These are phyloP conservation scores for Drosophila borealis DNA, from an alignment of 2,888 invertebrate species.

Conservation along the genomic window DNA sequence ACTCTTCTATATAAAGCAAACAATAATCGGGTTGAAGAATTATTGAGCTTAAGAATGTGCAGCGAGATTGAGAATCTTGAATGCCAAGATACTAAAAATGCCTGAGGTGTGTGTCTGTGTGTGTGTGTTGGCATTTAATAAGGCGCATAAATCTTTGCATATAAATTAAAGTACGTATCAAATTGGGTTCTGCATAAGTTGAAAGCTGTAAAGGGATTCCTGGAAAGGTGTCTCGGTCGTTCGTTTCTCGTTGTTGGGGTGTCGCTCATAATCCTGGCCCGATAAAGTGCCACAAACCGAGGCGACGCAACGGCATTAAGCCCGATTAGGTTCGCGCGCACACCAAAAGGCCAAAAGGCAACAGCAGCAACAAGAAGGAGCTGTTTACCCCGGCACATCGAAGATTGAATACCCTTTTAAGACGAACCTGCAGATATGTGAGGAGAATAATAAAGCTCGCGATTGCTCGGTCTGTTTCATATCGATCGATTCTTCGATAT, in stretches of 20 bases:
- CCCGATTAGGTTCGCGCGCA: constrained; percentile 65
- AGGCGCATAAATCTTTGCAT: constrained; percentile 50
- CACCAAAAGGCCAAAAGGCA: constrained; percentile 14
- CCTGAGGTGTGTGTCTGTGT: constrained; percentile 5
- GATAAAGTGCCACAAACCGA: constrained; percentile 42
- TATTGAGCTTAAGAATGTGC: constrained; percentile 8
- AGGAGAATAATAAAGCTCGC: too few relatives aligned
- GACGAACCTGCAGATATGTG: background rate
- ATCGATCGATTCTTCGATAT: too few relatives aligned
- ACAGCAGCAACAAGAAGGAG: background rate
- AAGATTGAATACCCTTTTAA: background rate
- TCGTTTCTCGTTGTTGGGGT: constrained; percentile 11
- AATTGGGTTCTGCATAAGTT: constrained; percentile 46
- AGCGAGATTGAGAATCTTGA: constrained; percentile 9
- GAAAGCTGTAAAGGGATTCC: constrained; percentile 45
- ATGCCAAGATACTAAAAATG: constrained; percentile 20
- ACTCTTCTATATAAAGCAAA: too few relatives aligned
- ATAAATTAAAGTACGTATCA: constrained; percentile 38
- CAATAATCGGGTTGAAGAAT: too few relatives aligned
- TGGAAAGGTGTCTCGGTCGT: constrained; percentile 30
- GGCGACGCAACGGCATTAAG: constrained; percentile 68
- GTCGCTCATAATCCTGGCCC: constrained; percentile 35
- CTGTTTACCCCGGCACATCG: too few relatives aligned
- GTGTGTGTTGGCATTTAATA: constrained; percentile 32
- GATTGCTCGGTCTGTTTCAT: too few relatives aligned